Conservation (phyloP, 37 sponge, comb jelly and placozoan species). For the Bolinopsis microptera region DNA sequence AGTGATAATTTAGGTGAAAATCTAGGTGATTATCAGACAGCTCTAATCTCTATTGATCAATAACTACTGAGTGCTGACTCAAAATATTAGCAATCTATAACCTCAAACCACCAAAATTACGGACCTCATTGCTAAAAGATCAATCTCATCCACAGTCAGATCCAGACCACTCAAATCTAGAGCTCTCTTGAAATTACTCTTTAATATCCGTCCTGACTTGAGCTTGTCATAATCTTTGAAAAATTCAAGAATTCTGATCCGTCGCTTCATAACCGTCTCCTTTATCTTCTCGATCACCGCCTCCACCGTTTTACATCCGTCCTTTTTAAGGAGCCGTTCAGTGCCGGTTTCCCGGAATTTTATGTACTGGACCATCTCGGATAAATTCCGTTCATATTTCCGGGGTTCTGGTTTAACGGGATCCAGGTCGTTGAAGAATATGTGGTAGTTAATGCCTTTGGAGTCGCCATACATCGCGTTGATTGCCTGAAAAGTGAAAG, state of each 20-base stretch:
- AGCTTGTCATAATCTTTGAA: constrained; percentile 88
- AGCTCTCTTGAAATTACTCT: constrained; percentile 76
- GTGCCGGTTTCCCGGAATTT: constrained; percentile 50
- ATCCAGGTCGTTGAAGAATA: constrained; percentile 75
- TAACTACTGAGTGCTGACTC: too few species aligned
- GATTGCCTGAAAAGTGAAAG: constrained; percentile 48
- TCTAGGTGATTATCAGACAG: background rate
- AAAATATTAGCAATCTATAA: too few species aligned
- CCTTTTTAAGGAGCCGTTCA: constrained; percentile 21
- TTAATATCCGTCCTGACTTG: constrained; percentile 71
- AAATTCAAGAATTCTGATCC: constrained; percentile 81
- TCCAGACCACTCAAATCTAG: constrained; percentile 84
- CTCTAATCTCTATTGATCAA: too few species aligned
- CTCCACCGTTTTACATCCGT: constrained; percentile 61
- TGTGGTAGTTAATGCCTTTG: constrained; percentile 81
- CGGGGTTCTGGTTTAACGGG: constrained; percentile 63
- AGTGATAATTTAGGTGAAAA: too few species aligned
- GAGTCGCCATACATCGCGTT: constrained; percentile 69
- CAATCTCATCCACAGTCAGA: constrained; percentile 73
- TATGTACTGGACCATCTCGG: constrained; percentile 37
- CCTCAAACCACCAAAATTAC: too few species aligned
- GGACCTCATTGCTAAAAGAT: constrained; percentile 71
- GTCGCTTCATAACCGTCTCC: constrained; percentile 67
- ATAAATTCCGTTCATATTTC: constrained; percentile 69
- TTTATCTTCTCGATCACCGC: constrained; percentile 73